These are phyloP conservation scores for Myripristis murdjan DNA, from an alignment of 2,797 vertebrate genomes.

Conservation along the genomic window DNA sequence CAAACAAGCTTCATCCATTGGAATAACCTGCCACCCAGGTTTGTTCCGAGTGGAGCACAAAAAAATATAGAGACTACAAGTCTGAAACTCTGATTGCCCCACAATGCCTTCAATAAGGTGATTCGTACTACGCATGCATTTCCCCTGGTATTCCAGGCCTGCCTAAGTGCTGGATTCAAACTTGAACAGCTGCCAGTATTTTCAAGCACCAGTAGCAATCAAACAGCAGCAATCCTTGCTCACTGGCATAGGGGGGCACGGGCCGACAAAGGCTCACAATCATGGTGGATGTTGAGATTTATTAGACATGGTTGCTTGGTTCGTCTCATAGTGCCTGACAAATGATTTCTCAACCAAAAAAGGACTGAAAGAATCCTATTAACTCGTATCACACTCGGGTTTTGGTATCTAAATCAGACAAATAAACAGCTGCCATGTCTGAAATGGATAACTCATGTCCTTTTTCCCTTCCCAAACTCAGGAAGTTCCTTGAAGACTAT, in stretches of 20 bases:
- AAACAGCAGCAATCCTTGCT: constrained; percentile 64
- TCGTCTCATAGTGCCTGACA: constrained; percentile 63
- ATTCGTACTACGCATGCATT: constrained; percentile 62
- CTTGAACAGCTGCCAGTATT: constrained; percentile 73
- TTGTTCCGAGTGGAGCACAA: constrained; percentile 50
- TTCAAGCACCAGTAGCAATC: constrained; percentile 72
- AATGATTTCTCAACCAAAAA: constrained; percentile 59
- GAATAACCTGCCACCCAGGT: constrained; percentile 75
- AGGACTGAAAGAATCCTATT: constrained; percentile 33
- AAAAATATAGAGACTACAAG: constrained; percentile 44
- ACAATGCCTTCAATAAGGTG: constrained; percentile 53
- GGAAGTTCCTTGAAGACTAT: constrained; percentile 35
- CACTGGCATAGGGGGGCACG: constrained; percentile 42
- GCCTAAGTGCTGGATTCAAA: constrained; percentile 59
- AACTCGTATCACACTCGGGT: constrained; percentile 19
- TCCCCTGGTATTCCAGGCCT: constrained; percentile 38
- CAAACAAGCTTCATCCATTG: constrained; percentile 79
- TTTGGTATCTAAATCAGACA: constrained; percentile 11
- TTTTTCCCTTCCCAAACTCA: constrained; percentile 15
- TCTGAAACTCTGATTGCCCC: constrained; percentile 45
- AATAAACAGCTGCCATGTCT: constrained; percentile 27
- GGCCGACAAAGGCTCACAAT: constrained; percentile 55
- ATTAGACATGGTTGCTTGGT: constrained; percentile 66
- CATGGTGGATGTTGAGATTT: constrained; percentile 61
- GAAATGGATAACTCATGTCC: constrained; percentile 9